phyloP scores from a whole-genome alignment of 2,888 invertebrate genomes.

The Stomorhina lunata region DNA sequence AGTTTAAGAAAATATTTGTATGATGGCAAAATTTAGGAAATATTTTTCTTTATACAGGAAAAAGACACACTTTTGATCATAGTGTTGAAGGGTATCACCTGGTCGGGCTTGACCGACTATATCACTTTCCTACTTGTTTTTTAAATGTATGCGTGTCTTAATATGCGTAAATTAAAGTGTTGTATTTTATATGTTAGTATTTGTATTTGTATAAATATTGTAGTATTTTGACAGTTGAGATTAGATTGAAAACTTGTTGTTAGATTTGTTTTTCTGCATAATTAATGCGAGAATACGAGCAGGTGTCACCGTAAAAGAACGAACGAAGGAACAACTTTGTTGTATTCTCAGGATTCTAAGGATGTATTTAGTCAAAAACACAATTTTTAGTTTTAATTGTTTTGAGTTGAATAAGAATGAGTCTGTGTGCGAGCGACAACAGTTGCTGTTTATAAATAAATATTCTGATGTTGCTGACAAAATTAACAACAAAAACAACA shows the following conservation, averaged over 20 bases:
- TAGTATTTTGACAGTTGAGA: conserved; percentile 65
- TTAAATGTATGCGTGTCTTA: no score
- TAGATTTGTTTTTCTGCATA: conserved; percentile 73
- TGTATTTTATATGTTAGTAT: background rate
- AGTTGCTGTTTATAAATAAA: conserved; percentile 63
- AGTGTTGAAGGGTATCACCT: no score
- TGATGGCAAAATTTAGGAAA: no score
- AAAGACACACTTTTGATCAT: no score
- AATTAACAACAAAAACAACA: conserved; percentile 24
- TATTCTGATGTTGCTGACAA: conserved; percentile 41
- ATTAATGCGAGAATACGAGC: conserved; percentile 77
- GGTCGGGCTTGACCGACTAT: no score
- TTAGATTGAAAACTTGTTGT: conserved; percentile 71
- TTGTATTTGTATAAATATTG: conserved; percentile 34
- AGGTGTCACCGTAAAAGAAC: conserved; percentile 72
- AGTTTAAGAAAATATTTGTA: no score
- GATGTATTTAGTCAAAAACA: no score
- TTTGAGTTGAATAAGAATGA: background rate
- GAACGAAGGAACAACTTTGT: no score
- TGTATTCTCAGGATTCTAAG: no score
- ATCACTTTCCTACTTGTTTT: conserved; percentile 17
- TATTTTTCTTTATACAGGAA: no score
- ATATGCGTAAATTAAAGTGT: background rate
- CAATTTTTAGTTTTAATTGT: conserved; percentile 28
- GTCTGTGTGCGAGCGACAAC: conserved; percentile 65